Evolutionary conservation across 2,888 invertebrate genomes (phyloP).

Genomic region (Adela reaumurella): DNA sequence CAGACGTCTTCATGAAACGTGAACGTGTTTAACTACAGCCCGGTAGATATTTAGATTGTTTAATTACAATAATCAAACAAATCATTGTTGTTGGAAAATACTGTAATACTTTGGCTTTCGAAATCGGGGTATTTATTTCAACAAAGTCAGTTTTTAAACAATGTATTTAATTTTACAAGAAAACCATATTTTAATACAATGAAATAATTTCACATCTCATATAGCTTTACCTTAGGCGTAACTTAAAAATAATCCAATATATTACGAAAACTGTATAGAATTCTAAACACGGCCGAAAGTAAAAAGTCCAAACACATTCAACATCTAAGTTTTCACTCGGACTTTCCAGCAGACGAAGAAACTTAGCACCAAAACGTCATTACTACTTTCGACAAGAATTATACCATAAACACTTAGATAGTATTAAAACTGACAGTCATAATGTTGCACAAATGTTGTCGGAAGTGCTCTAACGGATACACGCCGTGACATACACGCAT

Average conservation of each 20-base stretch:
- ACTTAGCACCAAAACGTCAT: not conserved
- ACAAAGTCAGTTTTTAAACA: not conserved
- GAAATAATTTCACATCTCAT: not conserved
- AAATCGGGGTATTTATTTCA: slow-evolving; percentile 14
- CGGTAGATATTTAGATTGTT: no score
- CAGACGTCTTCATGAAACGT: no score
- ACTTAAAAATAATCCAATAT: not conserved
- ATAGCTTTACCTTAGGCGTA: not conserved
- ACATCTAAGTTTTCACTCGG: not conserved
- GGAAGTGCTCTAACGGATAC: not conserved
- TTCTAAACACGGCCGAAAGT: not conserved
- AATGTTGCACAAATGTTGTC: not conserved
- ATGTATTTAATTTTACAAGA: not conserved
- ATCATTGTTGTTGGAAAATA: slow-evolving; percentile 33
- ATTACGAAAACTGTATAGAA: not conserved
- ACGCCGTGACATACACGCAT: not conserved
- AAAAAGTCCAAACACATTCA: not conserved
- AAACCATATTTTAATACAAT: not conserved
- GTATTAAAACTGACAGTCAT: not conserved
- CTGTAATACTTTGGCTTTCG: slow-evolving; percentile 55
- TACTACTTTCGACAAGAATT: not conserved
- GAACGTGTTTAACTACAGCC: no score
- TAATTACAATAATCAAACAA: not conserved
- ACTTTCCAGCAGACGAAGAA: not conserved
- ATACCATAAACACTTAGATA: not conserved